Evolutionary conservation across 2,113 vertebrate genomes (phyloP).

Genomic region (Carassius gibelio): DNA sequence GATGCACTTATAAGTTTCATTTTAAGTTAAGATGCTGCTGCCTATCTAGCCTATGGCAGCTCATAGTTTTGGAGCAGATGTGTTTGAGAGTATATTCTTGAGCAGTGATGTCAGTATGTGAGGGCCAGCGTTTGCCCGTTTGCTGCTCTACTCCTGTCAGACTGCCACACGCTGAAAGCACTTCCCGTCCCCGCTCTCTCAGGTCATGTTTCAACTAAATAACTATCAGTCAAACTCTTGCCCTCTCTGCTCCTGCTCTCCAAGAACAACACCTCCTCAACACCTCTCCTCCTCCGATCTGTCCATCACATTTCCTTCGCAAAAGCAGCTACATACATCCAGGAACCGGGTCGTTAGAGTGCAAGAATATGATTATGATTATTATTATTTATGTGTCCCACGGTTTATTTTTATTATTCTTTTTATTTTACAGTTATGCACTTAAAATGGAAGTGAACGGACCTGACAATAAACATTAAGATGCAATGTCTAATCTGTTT

Average conservation of each 20-base stretch:
- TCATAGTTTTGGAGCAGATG: background rate
- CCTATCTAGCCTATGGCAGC: background rate
- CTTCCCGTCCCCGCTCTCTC: slow-evolving; percentile 68
- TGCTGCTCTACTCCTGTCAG: slow-evolving; percentile 74
- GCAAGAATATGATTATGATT: accelerated
- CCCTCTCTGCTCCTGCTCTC: slow-evolving; percentile 17
- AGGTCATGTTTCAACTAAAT: slow-evolving; percentile 69
- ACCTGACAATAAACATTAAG: background rate
- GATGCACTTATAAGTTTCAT: background rate
- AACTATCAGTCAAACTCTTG: slow-evolving; percentile 46
- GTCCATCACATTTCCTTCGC: background rate
- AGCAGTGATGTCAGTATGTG: slow-evolving; percentile 32
- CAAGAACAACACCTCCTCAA: slow-evolving; percentile 12
- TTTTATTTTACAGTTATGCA: background rate
- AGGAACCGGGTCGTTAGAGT: background rate
- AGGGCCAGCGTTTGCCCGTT: slow-evolving; percentile 54
- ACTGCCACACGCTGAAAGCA: slow-evolving; percentile 63
- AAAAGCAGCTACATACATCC: background rate
- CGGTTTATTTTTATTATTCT: background rate
- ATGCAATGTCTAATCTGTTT: background rate
- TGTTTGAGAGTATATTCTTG: background rate
- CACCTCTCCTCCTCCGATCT: background rate
- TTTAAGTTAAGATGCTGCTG: background rate
- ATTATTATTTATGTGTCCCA: too few relatives aligned
- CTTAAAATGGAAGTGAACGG: background rate